Evolutionary conservation across 2,888 invertebrate genomes (phyloP).

Genomic region (Dynastes tityus): DNA sequence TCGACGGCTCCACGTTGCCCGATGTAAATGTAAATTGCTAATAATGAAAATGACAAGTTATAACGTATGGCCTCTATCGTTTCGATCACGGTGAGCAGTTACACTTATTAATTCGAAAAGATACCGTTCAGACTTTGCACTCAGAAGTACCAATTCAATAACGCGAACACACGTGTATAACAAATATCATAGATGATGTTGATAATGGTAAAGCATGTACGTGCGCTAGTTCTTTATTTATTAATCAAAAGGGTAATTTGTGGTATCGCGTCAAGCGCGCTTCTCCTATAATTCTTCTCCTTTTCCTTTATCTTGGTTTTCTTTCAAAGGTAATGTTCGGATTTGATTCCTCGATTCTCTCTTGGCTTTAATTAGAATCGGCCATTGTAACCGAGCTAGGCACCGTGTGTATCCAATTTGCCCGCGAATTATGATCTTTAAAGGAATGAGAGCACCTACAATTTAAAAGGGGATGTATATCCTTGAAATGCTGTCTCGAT

Average conservation of each 20-base stretch:
- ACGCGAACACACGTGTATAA: neutral
- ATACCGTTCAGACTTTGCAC: neutral
- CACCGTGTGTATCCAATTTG: constrained; percentile 10
- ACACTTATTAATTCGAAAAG: neutral
- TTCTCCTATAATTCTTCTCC: neutral
- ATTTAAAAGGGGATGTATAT: constrained; percentile 1
- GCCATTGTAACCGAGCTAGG: neutral
- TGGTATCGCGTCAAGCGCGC: neutral
- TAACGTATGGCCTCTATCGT: constrained; percentile 7
- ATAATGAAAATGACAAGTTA: constrained; percentile 13
- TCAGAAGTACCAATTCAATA: neutral
- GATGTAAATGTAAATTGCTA: constrained; percentile 8
- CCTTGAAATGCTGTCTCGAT: neutral
- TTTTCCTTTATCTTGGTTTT: neutral
- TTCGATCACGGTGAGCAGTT: neutral
- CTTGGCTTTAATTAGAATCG: constrained; percentile 13
- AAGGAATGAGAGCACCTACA: constrained; percentile 5
- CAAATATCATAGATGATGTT: neutral
- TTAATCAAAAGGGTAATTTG: constrained; percentile 18
- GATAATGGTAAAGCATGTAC: neutral
- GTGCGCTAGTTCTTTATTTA: neutral
- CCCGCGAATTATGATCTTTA: constrained; percentile 14
- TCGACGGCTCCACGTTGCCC: neutral
- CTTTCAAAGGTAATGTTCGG: neutral
- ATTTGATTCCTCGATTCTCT: constrained; percentile 9